Conservation (phyloP, 2,797 vertebrate species). For the Mustela erminea region DNA sequence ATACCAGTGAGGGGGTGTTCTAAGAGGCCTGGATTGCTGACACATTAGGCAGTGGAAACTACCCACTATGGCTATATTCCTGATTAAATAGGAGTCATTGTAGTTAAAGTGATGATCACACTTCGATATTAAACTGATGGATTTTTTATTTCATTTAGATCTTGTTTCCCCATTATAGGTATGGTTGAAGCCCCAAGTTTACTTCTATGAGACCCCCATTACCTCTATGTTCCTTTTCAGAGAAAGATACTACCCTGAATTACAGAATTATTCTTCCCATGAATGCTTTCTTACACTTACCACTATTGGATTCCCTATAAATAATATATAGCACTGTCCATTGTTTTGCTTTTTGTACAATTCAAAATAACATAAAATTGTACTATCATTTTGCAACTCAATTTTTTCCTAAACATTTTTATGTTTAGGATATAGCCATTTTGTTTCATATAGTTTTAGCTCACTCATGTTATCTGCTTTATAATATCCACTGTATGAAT, state of each 20-base stretch:
- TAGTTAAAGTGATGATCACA: not conserved
- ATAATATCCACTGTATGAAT: not conserved
- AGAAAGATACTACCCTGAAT: not conserved
- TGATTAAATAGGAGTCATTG: not conserved
- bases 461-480: not conserved
- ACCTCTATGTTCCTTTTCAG: not conserved
- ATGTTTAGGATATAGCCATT: not conserved
- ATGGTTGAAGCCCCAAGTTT: not conserved
- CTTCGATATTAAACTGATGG: not conserved
- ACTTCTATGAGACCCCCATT: not conserved
- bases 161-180: not conserved
- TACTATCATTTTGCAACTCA: not conserved
- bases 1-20: not conserved
- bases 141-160: not conserved
- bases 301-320: not conserved
- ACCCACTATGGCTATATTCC: not conserved
- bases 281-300: conserved; percentile 9
- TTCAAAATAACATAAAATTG: conserved; percentile 9
- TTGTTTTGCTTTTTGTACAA: not conserved
- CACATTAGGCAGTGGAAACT: not conserved
- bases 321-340: not conserved
- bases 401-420: conserved; percentile 37
- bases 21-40: not conserved
- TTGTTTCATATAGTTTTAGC: not conserved
- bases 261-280: not conserved